Conservation (phyloP, 2,888 invertebrate genomes). For the Agapostemon virescens region DNA sequence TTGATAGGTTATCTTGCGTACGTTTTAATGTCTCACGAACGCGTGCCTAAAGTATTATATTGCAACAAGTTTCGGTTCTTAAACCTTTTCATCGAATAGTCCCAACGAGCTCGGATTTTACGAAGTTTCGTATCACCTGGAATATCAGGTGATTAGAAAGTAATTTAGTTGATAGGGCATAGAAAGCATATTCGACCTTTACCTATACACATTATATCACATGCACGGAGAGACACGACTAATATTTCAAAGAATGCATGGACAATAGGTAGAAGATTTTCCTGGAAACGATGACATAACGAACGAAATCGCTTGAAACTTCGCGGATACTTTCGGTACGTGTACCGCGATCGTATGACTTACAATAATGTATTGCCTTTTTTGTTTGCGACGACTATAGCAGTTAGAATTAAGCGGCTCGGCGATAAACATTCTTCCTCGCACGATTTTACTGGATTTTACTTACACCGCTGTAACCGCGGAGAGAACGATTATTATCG, state of each 20-base stretch:
- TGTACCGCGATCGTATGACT: too few species aligned
- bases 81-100: background rate
- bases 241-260: background rate
- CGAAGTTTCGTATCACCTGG: background rate
- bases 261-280: background rate
- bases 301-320: too few species aligned
- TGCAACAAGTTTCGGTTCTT: background rate
- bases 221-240: too few species aligned
- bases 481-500: background rate
- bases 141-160: background rate
- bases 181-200: background rate
- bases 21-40: background rate
- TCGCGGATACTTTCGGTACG: too few species aligned
- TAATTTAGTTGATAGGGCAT: constrained; percentile 1
- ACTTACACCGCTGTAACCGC: background rate
- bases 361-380: background rate
- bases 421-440: too few species aligned
- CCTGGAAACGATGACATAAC: too few species aligned
- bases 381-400: background rate
- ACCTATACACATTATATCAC: background rate
- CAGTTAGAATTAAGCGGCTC: too few species aligned
- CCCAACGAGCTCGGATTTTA: background rate
- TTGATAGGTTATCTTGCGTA: too few species aligned
- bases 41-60: background rate
- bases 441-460: background rate